Evolutionary conservation across 1,140 invertebrate species (phyloP).

Genomic region (Eueides isabella): DNA sequence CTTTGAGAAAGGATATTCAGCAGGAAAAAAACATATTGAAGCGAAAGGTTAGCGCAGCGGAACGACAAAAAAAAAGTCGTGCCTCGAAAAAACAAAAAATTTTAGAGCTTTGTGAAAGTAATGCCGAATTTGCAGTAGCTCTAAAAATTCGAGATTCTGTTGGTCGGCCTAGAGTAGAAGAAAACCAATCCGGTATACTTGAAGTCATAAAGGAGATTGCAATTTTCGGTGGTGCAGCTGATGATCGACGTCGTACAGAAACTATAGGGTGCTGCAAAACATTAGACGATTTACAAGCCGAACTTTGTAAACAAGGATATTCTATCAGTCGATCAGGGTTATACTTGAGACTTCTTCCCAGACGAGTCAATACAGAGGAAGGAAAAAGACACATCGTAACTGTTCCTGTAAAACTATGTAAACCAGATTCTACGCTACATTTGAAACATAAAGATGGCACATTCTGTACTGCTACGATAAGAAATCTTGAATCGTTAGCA

Average conservation of each 20-base stretch:
- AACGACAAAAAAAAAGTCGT: slow-evolving; percentile 31
- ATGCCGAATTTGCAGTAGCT: slow-evolving; percentile 16
- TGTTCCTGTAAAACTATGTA: slow-evolving; percentile 42
- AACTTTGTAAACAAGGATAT: slow-evolving; percentile 31
- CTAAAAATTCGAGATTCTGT: too few relatives aligned
- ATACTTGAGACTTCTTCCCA: slow-evolving; percentile 31
- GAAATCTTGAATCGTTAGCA: slow-evolving; percentile 43
- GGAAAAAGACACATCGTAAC: slow-evolving; percentile 39
- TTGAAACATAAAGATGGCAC: slow-evolving; percentile 38
- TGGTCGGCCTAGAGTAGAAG: slow-evolving; percentile 5
- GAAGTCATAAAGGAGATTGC: slow-evolving; percentile 32
- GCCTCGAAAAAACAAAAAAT: slow-evolving; percentile 33
- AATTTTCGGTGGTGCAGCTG: slow-evolving; percentile 37
- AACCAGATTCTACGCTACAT: slow-evolving; percentile 41
- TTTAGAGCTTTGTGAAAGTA: slow-evolving; percentile 24
- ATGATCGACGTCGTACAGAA: slow-evolving; percentile 38
- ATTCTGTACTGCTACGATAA: slow-evolving; percentile 44
- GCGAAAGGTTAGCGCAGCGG: slow-evolving; percentile 18
- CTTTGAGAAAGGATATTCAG: slow-evolving; percentile 25
- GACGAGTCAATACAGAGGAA: slow-evolving; percentile 28
- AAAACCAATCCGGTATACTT: slow-evolving; percentile 29
- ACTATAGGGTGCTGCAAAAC: slow-evolving; percentile 35
- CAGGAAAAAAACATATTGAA: slow-evolving; percentile 25
- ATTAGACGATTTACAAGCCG: slow-evolving; percentile 36
- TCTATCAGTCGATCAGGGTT: slow-evolving; percentile 29